Base-by-base conservation (phyloP, 2,113 vertebrate genomes). In the Seriola aureovittata region DNA sequence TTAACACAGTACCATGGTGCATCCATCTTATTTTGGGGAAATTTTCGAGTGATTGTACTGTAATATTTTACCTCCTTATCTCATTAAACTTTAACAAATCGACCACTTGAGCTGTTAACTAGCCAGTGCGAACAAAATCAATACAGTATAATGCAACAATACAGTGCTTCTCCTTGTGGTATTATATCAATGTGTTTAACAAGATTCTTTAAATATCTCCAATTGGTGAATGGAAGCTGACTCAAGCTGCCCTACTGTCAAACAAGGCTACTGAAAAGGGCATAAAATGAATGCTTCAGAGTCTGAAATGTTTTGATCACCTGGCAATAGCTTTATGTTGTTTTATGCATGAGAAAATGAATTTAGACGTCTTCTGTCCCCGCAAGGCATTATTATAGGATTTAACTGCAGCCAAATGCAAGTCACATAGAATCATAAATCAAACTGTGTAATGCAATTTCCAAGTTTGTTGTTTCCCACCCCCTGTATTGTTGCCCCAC, bases 81-180 rank as follows among this genome's bases (percentile, higher is more conserved):
- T 76, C 66, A 76, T 89, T 88, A 74, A 74, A 79, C 67, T 86
- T 79, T 73, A 86, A 85, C 54, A 89, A 86, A 85, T 89, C 1
- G 50, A 80, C 76, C 42, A 32, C 36, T 40, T 46, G 50, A 66
- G 62, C 58, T 71, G 40, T 78, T 85, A 89, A 85, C 75, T 69
- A 85, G 73, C 63, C 50, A 38, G 67, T 17, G 12, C 0, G 13
- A 54, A 68, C 34, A 19, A 25, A 88, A 88, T 91, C 88, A 92
- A 88, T 90, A 88, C n/a, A 54, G n/a, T 38, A 78, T 81, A 82
- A 71, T 71, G 71, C 55, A 73, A 74, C 62, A 72, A 66, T 86
- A 48, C 21, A 71, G 34, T 29, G 13, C 60, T 71, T 70, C 46
- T 76, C 57, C 44, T 75, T 32, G 58, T 73, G 54, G 66, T 76